Base-by-base conservation (phyloP, 2,888 invertebrate species). In the Escarpia spicata region DNA sequence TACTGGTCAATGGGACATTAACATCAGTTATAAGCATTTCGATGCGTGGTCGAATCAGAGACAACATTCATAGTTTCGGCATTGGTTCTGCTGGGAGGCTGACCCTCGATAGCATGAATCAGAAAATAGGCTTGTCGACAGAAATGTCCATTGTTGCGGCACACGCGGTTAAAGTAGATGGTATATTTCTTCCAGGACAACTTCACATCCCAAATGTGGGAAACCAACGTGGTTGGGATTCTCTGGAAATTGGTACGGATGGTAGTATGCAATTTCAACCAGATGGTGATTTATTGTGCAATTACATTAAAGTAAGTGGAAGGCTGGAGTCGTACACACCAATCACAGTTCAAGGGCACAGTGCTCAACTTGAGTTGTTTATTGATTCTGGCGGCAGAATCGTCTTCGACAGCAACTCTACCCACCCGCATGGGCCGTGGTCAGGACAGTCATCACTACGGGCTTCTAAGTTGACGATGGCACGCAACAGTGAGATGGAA, bases 151-250 rank as follows among this genome's bases (percentile, higher is more conserved):
- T 45, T 3, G 52, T 91, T 91, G 91, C 44, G 44, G 44, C 45
- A 44, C 91, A 91, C 91, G 9, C 15, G 10, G 37, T 91, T 91
- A 45, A 45, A 3, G n/a, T 91, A 15, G 52, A 91, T 12, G 91
- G 91, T 12, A 45, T 52, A 91, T 44, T 91, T 12, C 91, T 91
- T 19, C 44, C 91, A 44, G 52, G 91, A 10, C 52, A 75, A n/a
- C 75, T 75, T 75, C 75, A 75, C n/a, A 75, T 75, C 75, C 75
- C 75, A 15, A 75, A 26, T 0, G 75, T 19, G 26, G 75, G 75
- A 26, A 75, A 26, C 75, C 75, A 75, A 75, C 19, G 75, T 26
- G 75, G 75, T 3, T 75, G 75, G 37, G 37, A 43, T 91, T 91
- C 43, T 45, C 1, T 91, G 26, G 26, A 37, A 19, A 45, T 91